phyloP scores from a whole-genome alignment of 2,888 invertebrate genomes.

The Oscheius sp. region DNA sequence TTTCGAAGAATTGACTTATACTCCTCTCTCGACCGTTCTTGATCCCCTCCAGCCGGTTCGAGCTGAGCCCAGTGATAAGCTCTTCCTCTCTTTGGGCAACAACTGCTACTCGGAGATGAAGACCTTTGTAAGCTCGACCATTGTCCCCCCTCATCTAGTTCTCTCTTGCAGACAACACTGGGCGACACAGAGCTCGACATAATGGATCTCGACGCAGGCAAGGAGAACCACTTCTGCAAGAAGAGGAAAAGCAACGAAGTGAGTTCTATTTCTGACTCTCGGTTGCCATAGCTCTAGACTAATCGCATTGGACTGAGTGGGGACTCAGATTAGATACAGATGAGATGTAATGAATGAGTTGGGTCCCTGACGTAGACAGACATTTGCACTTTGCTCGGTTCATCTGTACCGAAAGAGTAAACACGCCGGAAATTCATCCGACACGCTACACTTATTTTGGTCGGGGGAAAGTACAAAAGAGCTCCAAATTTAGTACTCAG shows the following conservation, averaged over 20 bases:
- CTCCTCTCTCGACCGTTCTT: conserved; percentile 4
- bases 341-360: neutral
- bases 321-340: neutral
- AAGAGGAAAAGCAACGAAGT: conserved; percentile 29
- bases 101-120: conserved; percentile 34
- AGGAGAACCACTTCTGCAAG: conserved; percentile 5
- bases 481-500: too few relatives aligned
- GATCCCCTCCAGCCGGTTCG: conserved; percentile 25
- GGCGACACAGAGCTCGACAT: neutral
- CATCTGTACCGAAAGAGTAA: too few relatives aligned
- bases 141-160: neutral
- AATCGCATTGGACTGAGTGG: neutral
- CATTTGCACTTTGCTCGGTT: neutral
- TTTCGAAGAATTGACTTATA: conserved; percentile 1
- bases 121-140: conserved; percentile 31
- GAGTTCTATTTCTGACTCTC: neutral
- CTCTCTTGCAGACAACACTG: neutral
- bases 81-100: conserved; percentile 31
- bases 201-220: conserved; percentile 22
- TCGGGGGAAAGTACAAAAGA: too few relatives aligned
- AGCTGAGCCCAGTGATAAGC: conserved; percentile 25
- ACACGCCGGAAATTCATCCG: too few relatives aligned
- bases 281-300: neutral
- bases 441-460: too few relatives aligned
- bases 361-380: neutral